Evolutionary conservation across 2,888 invertebrate species (phyloP).

Genomic region (Limnephilus lunatus): DNA sequence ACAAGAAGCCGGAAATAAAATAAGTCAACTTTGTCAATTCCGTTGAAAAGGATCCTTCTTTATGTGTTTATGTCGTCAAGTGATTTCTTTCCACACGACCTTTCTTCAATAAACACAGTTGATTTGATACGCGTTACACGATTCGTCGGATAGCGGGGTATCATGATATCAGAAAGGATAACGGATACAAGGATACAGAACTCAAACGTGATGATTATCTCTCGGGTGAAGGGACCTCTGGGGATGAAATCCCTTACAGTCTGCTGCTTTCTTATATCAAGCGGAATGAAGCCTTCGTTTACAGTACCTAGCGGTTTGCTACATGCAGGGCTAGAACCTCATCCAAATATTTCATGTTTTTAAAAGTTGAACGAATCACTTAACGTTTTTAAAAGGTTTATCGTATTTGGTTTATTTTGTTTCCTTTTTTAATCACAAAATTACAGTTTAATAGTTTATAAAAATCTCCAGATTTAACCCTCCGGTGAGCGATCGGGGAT

Average conservation of each 20-base stretch:
- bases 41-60: too few relatives aligned
- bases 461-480: too few relatives aligned
- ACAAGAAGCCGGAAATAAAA: background rate
- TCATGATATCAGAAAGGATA: constrained; percentile 36
- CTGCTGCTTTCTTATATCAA: constrained; percentile 58
- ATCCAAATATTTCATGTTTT: background rate
- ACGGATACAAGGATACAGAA: constrained; percentile 42
- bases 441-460: too few relatives aligned
- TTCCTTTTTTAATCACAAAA: too few relatives aligned
- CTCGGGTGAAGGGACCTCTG: constrained; percentile 57
- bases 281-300: constrained; percentile 55
- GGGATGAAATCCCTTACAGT: constrained; percentile 58
- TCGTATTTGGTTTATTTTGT: background rate
- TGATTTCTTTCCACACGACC: constrained; percentile 6
- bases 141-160: constrained; percentile 13
- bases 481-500: too few relatives aligned
- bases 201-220: constrained; percentile 58
- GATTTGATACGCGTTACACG: constrained; percentile 40
- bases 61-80: constrained; percentile 1
- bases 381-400: background rate
- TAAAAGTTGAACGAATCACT: background rate
- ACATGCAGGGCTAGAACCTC: constrained; percentile 4
- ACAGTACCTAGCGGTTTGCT: constrained; percentile 13
- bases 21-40: background rate
- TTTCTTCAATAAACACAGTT: constrained; percentile 42